These are phyloP conservation scores for Ichneumoninae sp. DNA, from an alignment of 2,888 invertebrate species.

Conservation along the genomic window DNA sequence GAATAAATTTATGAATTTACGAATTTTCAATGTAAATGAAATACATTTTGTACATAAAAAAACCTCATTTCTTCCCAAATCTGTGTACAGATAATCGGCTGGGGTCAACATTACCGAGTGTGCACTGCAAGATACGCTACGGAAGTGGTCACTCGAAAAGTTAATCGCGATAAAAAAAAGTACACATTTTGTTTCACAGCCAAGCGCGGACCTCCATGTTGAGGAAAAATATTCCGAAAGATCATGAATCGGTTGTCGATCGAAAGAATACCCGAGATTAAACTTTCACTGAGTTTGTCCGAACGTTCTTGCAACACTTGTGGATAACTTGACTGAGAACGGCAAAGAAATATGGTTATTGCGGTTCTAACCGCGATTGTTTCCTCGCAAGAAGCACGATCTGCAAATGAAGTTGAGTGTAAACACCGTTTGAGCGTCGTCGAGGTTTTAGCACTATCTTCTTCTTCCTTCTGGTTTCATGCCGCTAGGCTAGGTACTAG, in stretches of 20 bases:
- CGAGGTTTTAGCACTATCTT: background rate
- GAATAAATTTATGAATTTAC: too few species aligned
- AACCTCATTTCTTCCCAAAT: too few species aligned
- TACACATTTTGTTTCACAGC: background rate
- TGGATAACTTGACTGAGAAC: background rate
- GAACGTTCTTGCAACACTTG: background rate
- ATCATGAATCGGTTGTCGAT: background rate
- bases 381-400: background rate
- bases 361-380: background rate
- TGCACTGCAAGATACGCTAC: too few species aligned
- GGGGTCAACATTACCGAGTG: too few species aligned
- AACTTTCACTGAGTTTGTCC: background rate
- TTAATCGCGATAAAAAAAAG: background rate
- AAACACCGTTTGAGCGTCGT: background rate
- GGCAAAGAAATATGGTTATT: background rate
- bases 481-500: too few species aligned
- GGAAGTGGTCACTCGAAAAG: background rate
- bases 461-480: too few species aligned
- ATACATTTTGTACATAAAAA: too few species aligned
- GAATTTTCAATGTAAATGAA: too few species aligned
- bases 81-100: too few species aligned
- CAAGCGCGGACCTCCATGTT: background rate
- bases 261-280: background rate
- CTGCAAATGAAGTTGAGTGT: background rate
- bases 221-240: background rate